These are phyloP conservation scores for Pyrgilauda ruficollis DNA, from an alignment of 2,113 vertebrate species.

Conservation along the genomic window DNA sequence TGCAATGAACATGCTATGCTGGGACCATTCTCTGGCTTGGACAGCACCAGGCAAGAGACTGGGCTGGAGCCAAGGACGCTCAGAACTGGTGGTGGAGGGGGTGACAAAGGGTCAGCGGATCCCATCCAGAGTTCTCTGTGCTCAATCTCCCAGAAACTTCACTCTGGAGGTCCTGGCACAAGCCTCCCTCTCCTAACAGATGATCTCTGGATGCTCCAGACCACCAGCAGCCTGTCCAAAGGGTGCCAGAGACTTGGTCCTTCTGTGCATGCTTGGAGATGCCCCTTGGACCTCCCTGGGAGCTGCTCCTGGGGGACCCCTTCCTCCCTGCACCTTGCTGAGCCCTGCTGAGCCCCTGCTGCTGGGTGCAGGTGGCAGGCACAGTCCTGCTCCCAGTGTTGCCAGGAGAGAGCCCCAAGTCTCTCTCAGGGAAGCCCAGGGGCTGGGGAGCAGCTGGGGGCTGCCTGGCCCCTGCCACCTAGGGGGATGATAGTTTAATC, in stretches of 20 bases:
- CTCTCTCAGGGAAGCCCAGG: not conserved
- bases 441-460: not conserved
- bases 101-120: not conserved
- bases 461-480: not conserved
- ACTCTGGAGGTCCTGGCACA: not conserved
- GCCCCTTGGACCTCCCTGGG: not conserved
- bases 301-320: not conserved
- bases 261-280: not conserved
- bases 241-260: not conserved
- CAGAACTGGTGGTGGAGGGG: not conserved
- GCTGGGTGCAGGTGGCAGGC: not conserved
- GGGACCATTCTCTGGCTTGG: not conserved
- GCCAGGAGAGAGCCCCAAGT: not conserved
- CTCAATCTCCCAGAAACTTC: not conserved
- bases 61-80: not conserved
- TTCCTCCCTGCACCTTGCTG: not conserved
- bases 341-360: not conserved
- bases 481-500: not conserved
- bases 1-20: not conserved
- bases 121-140: not conserved
- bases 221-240: not conserved
- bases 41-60: not conserved
- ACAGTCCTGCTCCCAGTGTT: rapidly evolving
- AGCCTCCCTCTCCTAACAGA: not conserved
- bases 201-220: not conserved